phyloP scores from a whole-genome alignment of 2,888 invertebrate genomes.

The Aethes cnicana region DNA sequence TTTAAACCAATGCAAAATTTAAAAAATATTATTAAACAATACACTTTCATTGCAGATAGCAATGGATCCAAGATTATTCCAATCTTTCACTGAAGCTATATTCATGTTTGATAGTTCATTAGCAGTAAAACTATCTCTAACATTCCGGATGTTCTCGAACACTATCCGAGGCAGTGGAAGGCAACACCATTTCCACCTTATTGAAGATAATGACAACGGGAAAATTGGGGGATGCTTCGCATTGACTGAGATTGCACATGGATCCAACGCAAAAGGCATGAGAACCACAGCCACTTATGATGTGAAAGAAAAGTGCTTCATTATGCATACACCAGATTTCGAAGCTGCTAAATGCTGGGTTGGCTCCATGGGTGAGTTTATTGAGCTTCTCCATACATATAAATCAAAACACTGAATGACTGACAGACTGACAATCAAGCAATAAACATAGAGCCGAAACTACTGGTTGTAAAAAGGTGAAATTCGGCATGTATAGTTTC shows the following conservation, averaged over 20 bases:
- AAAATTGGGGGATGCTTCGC: slow-evolving; percentile 86
- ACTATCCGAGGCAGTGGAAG: slow-evolving; percentile 85
- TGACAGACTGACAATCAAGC: too few species aligned
- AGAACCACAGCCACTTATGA: slow-evolving; percentile 92
- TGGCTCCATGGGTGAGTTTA: slow-evolving; percentile 85
- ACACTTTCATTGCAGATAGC: slow-evolving; percentile 64
- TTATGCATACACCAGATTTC: slow-evolving; percentile 92
- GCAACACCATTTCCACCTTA: slow-evolving; percentile 81
- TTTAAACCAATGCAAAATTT: neutral
- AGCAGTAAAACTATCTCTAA: slow-evolving; percentile 85
- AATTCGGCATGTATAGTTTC: too few species aligned
- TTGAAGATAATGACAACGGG: slow-evolving; percentile 64
- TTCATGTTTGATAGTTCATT: slow-evolving; percentile 84
- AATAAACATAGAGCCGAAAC: too few species aligned
- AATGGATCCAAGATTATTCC: slow-evolving; percentile 69
- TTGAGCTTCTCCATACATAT: too few species aligned
- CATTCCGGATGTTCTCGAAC: slow-evolving; percentile 86
- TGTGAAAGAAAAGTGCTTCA: slow-evolving; percentile 87
- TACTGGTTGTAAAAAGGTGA: too few species aligned
- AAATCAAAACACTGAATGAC: too few species aligned
- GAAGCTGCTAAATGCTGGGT: slow-evolving; percentile 97
- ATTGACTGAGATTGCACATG: slow-evolving; percentile 94
- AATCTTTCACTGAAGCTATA: slow-evolving; percentile 78
- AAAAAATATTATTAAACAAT: too few species aligned
- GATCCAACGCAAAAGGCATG: slow-evolving; percentile 94